A percentile compares a stretch with the other conserved stretches of the same genome.
Conservation (phyloP, 2,797 vertebrate genomes). For the Pseudochaenichthys georgianus region DNA sequence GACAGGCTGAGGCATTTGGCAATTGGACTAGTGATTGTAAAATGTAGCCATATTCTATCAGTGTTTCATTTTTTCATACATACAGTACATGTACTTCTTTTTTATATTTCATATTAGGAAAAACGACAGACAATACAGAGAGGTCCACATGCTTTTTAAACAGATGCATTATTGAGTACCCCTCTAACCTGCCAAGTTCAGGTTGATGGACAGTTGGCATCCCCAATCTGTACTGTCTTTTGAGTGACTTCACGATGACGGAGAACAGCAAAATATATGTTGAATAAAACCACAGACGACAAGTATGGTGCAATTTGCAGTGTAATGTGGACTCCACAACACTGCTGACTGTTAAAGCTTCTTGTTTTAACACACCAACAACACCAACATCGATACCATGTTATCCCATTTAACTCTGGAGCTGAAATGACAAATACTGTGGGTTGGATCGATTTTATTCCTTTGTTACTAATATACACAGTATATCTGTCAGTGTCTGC, state of each 20-base stretch:
- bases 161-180: conserved; percentile 30
- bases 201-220: conserved; percentile 1
- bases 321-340: not conserved
- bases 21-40: not conserved
- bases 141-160: not conserved
- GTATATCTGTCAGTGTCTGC: not conserved
- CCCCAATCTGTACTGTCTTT: not conserved
- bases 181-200: conserved; percentile 4
- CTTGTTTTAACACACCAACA: not conserved
- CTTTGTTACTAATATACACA: not conserved
- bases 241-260: not conserved
- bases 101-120: not conserved
- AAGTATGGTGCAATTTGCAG: not conserved
- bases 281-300: not conserved
- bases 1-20: not conserved
- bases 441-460: not conserved
- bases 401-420: conserved; percentile 10
- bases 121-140: not conserved
- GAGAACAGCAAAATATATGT: not conserved
- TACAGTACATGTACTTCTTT: not conserved
- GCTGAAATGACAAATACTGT: not conserved
- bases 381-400: conserved; percentile 1
- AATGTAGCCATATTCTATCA: not conserved
- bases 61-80: not conserved
- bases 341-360: not conserved